Conservation (phyloP, 2,113 vertebrate species). For the Bolborhynchus lineola region DNA sequence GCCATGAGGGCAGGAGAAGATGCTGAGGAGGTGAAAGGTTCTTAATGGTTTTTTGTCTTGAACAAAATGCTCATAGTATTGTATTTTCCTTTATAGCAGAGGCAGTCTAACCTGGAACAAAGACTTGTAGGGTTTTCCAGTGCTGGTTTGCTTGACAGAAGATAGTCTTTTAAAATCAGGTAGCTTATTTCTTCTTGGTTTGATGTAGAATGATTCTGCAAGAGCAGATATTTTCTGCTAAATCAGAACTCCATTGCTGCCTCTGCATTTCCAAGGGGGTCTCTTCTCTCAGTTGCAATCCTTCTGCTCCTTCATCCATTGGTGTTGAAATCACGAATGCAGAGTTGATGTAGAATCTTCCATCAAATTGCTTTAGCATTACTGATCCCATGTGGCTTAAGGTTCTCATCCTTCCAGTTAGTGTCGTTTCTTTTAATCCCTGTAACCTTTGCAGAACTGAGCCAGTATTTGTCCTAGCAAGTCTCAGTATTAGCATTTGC, state of each 20-base stretch:
- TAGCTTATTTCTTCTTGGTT: not conserved
- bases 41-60: not conserved
- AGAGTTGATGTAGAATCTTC: not conserved
- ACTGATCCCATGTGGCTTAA: fast-evolving
- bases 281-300: not conserved
- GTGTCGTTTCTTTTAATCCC: no score
- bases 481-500: fast-evolving
- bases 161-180: not conserved
- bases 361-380: not conserved
- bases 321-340: not conserved
- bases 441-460: fast-evolving
- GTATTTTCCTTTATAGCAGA: not conserved
- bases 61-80: not conserved
- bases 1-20: not conserved
- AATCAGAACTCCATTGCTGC: not conserved
- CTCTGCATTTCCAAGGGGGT: not conserved
- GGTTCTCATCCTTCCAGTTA: not conserved
- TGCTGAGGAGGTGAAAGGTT: not conserved
- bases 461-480: not conserved
- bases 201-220: not conserved
- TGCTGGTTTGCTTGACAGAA: not conserved
- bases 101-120: not conserved
- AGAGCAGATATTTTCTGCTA: not conserved
- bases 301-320: not conserved
- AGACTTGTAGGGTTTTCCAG: not conserved